Base-by-base conservation (phyloP, 2,888 invertebrate genomes). In the Acanthosepion esculentum region DNA sequence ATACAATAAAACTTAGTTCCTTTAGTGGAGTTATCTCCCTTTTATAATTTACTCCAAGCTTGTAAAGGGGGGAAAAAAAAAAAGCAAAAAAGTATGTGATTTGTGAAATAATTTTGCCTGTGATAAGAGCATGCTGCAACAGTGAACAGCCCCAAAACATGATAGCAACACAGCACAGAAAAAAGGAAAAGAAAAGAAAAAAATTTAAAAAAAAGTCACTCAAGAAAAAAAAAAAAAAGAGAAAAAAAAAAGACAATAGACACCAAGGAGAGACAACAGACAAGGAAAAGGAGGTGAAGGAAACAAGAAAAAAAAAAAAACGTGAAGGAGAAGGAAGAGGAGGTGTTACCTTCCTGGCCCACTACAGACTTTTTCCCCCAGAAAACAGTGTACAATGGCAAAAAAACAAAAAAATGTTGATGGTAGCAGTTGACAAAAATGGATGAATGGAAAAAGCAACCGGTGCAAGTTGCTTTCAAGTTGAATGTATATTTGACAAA, bases 91-190 rank as follows among this genome's bases (percentile, higher is more conserved):
- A n/a, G 26, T 3, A 78, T 20, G 64, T 20, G 26, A 29, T 10
- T 78, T n/a, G 8, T 8, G n/a, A 78, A 78, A 78, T 78, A 78
- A n/a, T 78, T 33, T 78, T n/a, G 18, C 18, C n/a, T 78, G n/a
- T 15, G n/a, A 78, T n/a, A 78, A 33, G n/a, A 78, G n/a, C 78
- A 78, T 78, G 78, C 78, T 33, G 78, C 78, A 78, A 78, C 78
- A 78, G 78, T 78, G 78, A 78, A 78, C 78, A 78, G 78, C 78
- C 78, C 10, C n/a, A 78, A 78, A 78, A 78, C 78, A 33, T 78
- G n/a, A 78, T 78, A 78, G 78, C 78, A 78, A 78, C 78, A 78
- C 78, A 78, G 78, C 78, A 78, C 78, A 78, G 78, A 78, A 78
- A 12, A n/a, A n/a, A n/a, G n/a, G n/a, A n/a, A 12, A 29, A n/a